A percentile compares a stretch with the other conserved stretches of the same genome.
These are phyloP conservation scores for Limnothrissa miodon DNA, from an alignment of 2,113 vertebrate genomes.

Conservation along the genomic window DNA sequence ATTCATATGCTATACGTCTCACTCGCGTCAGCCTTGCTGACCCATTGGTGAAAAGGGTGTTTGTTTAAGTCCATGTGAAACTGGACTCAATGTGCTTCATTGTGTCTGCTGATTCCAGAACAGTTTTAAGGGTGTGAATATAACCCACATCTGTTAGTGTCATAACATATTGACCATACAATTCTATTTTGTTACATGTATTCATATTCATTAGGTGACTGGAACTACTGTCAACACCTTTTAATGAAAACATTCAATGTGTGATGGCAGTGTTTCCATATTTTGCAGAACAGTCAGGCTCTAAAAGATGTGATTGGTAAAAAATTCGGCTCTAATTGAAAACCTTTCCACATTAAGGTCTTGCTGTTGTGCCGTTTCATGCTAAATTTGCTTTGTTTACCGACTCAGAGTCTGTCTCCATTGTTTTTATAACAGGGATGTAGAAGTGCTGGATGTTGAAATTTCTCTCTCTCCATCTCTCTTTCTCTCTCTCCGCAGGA, in stretches of 20 bases:
- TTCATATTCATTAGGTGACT: not conserved
- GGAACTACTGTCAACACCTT: not conserved
- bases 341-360: not conserved
- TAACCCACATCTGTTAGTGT: not conserved
- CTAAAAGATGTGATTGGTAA: not conserved
- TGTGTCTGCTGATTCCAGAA: not conserved
- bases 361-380: not conserved
- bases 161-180: not conserved
- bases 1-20: not conserved
- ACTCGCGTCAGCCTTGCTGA: not conserved
- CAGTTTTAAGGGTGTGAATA: not conserved
- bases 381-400: constrained; percentile 42
- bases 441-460: constrained; percentile 23
- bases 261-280: not conserved
- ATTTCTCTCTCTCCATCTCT: constrained; percentile 36
- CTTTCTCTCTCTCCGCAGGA: constrained; percentile 69
- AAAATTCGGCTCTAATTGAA: not conserved
- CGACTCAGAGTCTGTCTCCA: not conserved
- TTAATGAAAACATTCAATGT: not conserved
- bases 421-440: not conserved
- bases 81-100: not conserved
- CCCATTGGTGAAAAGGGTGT: not conserved
- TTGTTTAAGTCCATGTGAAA: not conserved
- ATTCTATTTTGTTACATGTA: too few relatives aligned
- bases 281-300: not conserved